Evolutionary conservation across 53 echinoderm and acorn worm genomes (phyloP).

Genomic region (Arbacia lixula): DNA sequence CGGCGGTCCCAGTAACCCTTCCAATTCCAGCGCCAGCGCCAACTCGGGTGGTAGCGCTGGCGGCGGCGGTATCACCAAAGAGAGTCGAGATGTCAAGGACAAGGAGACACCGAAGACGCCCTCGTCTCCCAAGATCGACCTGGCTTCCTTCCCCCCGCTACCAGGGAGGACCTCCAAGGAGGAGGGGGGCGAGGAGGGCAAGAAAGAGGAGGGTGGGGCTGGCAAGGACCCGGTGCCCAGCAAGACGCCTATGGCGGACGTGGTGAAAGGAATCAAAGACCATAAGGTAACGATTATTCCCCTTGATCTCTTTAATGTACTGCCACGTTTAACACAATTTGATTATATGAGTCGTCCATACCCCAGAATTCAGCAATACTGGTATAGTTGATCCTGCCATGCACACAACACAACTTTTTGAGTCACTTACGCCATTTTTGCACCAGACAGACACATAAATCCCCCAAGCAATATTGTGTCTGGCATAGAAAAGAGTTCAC

Average conservation of each 20-base stretch:
- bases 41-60: slow-evolving; percentile 2
- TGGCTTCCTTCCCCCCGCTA: slow-evolving; percentile 92
- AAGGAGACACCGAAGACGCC: slow-evolving; percentile 67
- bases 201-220: slow-evolving; percentile 62
- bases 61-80: slow-evolving; percentile 18
- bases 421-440: too few relatives aligned
- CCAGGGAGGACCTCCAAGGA: slow-evolving; percentile 77
- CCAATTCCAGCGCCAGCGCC: background rate
- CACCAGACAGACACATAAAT: too few relatives aligned
- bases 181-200: slow-evolving; percentile 62
- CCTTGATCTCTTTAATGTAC: too few relatives aligned
- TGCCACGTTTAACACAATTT: too few relatives aligned
- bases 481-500: too few relatives aligned
- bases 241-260: slow-evolving; percentile 93
- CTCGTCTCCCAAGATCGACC: slow-evolving; percentile 86
- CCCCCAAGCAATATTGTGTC: too few relatives aligned
- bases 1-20: slow-evolving; percentile 1
- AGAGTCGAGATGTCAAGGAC: slow-evolving; percentile 58
- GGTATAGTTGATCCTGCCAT: too few relatives aligned
- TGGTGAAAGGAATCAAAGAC: slow-evolving; percentile 93
- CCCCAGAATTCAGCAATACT: too few relatives aligned
- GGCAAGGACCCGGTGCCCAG: slow-evolving; percentile 60
- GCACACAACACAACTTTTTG: too few relatives aligned
- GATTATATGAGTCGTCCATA: too few relatives aligned
- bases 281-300: too few relatives aligned